Base-by-base conservation (phyloP, 2,888 invertebrate genomes). In the Tyria jacobaeae region DNA sequence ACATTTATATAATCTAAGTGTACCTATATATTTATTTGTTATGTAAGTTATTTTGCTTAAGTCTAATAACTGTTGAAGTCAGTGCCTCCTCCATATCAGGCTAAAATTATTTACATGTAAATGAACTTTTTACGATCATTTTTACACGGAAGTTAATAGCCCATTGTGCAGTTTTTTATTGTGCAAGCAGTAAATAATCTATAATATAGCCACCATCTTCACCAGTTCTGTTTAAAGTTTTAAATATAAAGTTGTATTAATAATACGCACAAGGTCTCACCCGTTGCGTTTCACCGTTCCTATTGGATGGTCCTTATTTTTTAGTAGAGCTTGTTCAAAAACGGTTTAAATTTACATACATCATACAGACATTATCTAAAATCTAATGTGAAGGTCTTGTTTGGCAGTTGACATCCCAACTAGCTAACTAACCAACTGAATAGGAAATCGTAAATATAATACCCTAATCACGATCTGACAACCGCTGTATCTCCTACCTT, bases 401-500 rank as follows among this genome's bases (percentile, higher is more conserved):
- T 9, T 17, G n/a, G 0, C 41, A 41, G 41, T 41, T 41, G 41
- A 17, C 41, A 41, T 17, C 41, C n/a, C n/a, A n/a, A n/a, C n/a
- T n/a, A n/a, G n/a, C n/a, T n/a, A n/a, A n/a, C n/a, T n/a, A n/a
- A n/a, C n/a, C n/a, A n/a, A n/a, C n/a, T 27, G 52, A 44, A 44
- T 17, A 24, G 27, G 53, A 60, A 60, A 54, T 54, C 9, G 15
- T 14, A 3, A 10, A n/a, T 31, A 2, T 55, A 61, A 61, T 56
- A 27, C n/a, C 14, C n/a, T n/a, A 27, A 37, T 56, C 61, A 61
- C 61, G 56, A 61, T 44, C n/a, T 34, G 3, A 21, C n/a, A 54
- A 48, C 41, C 21, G 61, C 75, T 31, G 54, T 71, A 44, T 64
- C 59, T 66, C 49, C 50, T 25, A 57, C 12, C 12, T n/a, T 47